Base-by-base conservation (phyloP, 2,888 invertebrate genomes). In the Platerodrilus igneus region DNA sequence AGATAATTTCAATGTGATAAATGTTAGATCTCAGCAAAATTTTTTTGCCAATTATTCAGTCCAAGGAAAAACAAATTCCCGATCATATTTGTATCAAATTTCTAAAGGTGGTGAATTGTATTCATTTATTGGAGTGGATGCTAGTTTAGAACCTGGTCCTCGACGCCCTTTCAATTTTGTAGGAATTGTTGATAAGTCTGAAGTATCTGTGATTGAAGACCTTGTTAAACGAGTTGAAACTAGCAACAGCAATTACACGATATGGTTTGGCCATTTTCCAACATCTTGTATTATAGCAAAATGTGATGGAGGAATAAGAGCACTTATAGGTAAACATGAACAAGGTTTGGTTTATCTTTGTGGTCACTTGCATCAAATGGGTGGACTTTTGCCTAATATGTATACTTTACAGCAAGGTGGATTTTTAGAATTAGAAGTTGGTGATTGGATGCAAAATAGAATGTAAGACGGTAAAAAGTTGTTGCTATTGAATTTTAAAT, bases 181-280 rank as follows among this genome's bases (percentile, higher is more conserved):
- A 56, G 94, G 93, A 10, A 72, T 80, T 30, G 62, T 86, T 15
- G 77, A 78, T 45, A 50, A 65, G 4, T 60, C 70, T 14, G 82
- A 83, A 63, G 75, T 79, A 44, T 62, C 71, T 18, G 65, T 69
- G 51, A 66, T 89, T 32, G 64, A 74, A 40, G 68, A 70, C 42
- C 70, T 84, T 27, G 74, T 78, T 37, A 59, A 68, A 28, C 71
- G 77, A 48, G 76, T 81, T 4, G 70, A 75, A 35, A 51, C 58
- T 1, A 62, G 56, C 13, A 62, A 66, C 37, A 72, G 73, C 42
- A 78, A 81, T 58, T 75, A 78, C 52, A 81, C 82, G 2, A 68
- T 87, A 46, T 85, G 83, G 78, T 93, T 91, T 70, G 92, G 90
- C 2, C 94, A 94, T 66, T 93, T 92, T 68, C 92, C 94, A 2